These are phyloP conservation scores for Acrocyrtus sp. DNA, from an alignment of 2,888 invertebrate genomes.

Conservation along the genomic window DNA sequence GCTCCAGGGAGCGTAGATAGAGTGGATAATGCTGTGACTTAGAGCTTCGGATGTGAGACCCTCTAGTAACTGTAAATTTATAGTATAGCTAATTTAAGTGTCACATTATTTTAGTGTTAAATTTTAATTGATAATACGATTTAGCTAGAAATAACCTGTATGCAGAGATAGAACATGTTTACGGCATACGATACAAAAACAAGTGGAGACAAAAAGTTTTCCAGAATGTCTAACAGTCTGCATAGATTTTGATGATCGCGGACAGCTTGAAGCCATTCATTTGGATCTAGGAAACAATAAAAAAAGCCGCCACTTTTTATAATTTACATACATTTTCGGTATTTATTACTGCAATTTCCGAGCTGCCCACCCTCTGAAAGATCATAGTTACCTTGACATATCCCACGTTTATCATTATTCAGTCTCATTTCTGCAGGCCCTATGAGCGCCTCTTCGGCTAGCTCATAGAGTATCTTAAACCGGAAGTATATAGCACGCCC, in stretches of 20 bases:
- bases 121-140: background rate
- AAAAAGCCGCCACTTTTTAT: background rate
- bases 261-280: conserved; percentile 47
- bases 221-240: conserved; percentile 33
- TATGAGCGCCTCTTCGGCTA: conserved; percentile 10
- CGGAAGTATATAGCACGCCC: conserved; percentile 43
- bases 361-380: too few relatives aligned
- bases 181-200: conserved; percentile 55
- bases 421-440: background rate
- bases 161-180: conserved; percentile 54
- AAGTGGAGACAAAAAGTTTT: conserved; percentile 52
- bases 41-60: conserved; percentile 38
- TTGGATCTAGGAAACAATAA: conserved; percentile 27
- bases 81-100: too few relatives aligned
- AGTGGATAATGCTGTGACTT: conserved; percentile 5
- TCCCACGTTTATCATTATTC: conserved; percentile 13
- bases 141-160: too few relatives aligned
- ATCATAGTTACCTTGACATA: conserved; percentile 4
- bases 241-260: conserved; percentile 50
- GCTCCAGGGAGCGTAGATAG: conserved; percentile 31
- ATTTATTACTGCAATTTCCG: too few relatives aligned
- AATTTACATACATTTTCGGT: background rate
- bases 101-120: too few relatives aligned
- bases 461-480: conserved; percentile 46
- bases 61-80: conserved; percentile 19